These are phyloP conservation scores for Garra rufa DNA, from an alignment of 2,113 vertebrate genomes.

Conservation along the genomic window DNA sequence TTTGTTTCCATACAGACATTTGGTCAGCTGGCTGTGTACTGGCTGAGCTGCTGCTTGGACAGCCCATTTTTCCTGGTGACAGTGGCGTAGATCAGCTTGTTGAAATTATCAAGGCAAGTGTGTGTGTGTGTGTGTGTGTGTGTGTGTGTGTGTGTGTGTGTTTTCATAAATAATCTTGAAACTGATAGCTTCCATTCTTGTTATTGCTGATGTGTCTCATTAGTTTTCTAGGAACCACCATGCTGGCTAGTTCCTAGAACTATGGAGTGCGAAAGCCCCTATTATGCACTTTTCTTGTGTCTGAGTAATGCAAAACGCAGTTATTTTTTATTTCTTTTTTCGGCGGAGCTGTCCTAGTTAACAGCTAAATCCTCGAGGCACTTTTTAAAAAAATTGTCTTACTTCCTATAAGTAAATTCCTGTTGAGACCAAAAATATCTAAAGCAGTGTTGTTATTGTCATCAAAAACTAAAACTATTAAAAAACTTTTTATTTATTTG, in stretches of 20 bases:
- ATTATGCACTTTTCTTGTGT: background rate
- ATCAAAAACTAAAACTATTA: background rate
- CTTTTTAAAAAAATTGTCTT: background rate
- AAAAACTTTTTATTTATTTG: background rate
- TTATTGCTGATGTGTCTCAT: background rate
- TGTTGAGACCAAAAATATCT: too few species aligned
- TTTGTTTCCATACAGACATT: constrained; percentile 73
- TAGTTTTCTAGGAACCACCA: too few species aligned
- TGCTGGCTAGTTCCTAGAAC: too few species aligned
- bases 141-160: too few species aligned
- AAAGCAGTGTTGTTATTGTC: too few species aligned
- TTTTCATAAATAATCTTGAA: background rate
- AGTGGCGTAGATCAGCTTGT: constrained; percentile 91
- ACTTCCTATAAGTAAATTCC: too few species aligned
- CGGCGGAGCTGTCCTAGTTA: background rate
- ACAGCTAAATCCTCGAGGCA: background rate
- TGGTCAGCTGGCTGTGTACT: constrained; percentile 90
- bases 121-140: too few species aligned
- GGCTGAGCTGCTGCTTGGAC: constrained; percentile 88
- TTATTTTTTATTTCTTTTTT: background rate
- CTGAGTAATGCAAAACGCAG: background rate
- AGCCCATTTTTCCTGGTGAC: constrained; percentile 90
- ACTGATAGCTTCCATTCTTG: background rate
- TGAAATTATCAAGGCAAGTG: constrained; percentile 87
- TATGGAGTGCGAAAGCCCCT: too few species aligned